Evolutionary conservation across 2,113 vertebrate genomes (phyloP).

Genomic region (Tragelaphus buxtoni): DNA sequence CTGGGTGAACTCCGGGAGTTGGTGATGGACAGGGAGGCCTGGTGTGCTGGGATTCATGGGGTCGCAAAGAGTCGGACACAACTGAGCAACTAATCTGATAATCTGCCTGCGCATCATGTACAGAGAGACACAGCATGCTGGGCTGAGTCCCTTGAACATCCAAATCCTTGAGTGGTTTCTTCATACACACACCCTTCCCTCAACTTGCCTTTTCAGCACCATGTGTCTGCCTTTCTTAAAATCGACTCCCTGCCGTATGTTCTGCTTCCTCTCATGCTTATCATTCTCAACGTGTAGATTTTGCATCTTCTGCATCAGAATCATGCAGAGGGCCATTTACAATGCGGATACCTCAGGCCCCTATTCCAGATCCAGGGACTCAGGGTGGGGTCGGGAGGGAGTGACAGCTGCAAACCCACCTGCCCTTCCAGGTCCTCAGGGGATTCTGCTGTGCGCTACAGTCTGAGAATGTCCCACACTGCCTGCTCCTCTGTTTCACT

Average conservation of each 20-base stretch:
- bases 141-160: not conserved
- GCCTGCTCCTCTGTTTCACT: not conserved
- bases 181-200: not conserved
- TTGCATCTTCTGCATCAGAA: not conserved
- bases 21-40: too few relatives aligned
- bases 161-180: not conserved
- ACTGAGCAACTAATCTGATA: too few relatives aligned
- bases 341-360: not conserved
- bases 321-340: not conserved
- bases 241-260: rapidly evolving
- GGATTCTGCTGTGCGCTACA: not conserved
- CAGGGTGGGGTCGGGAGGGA: rapidly evolving
- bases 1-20: too few relatives aligned
- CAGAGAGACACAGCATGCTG: too few relatives aligned
- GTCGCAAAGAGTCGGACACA: too few relatives aligned
- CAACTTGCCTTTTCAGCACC: not conserved
- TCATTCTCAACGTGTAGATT: not conserved
- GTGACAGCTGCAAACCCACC: too few relatives aligned
- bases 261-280: not conserved
- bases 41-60: too few relatives aligned
- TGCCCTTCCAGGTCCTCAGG: not conserved
- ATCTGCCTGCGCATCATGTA: not conserved
- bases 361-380: not conserved
- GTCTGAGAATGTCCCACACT: not conserved
- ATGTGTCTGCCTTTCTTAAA: not conserved